Evolutionary conservation across 1,140 invertebrate species (phyloP).

Genomic region (Lysiphlebus fabarum): DNA sequence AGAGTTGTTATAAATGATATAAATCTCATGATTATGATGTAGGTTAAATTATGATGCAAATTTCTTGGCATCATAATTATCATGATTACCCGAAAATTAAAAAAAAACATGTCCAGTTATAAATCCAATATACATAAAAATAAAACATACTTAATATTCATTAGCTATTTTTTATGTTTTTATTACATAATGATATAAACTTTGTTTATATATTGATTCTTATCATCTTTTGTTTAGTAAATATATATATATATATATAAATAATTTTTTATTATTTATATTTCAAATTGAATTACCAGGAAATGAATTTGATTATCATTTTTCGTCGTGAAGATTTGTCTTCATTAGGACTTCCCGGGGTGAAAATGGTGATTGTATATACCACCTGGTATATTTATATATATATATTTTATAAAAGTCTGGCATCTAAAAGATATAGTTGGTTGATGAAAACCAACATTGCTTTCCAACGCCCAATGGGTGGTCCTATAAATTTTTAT

Average conservation of each 20-base stretch:
- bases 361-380: constrained; percentile 29
- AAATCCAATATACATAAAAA: no score
- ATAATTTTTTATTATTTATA: constrained; percentile 10
- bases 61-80: no score
- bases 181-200: no score
- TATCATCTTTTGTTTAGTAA: no score
- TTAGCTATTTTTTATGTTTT: no score
- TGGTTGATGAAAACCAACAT: neutral
- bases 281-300: constrained; percentile 36
- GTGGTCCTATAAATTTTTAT: constrained; percentile 36
- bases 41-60: no score
- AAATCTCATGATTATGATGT: no score
- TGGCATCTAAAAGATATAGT: constrained; percentile 3
- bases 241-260: neutral
- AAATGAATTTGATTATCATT: constrained; percentile 45
- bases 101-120: no score
- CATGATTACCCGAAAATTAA: no score
- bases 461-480: constrained; percentile 39
- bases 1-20: no score
- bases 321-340: constrained; percentile 47
- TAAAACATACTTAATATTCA: no score
- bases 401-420: constrained; percentile 1
- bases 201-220: no score
- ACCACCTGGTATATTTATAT: constrained; percentile 11
- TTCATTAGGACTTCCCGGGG: constrained; percentile 53